phyloP scores from a whole-genome alignment of 2,797 vertebrate species.

The Cossypha niveicapilla region DNA sequence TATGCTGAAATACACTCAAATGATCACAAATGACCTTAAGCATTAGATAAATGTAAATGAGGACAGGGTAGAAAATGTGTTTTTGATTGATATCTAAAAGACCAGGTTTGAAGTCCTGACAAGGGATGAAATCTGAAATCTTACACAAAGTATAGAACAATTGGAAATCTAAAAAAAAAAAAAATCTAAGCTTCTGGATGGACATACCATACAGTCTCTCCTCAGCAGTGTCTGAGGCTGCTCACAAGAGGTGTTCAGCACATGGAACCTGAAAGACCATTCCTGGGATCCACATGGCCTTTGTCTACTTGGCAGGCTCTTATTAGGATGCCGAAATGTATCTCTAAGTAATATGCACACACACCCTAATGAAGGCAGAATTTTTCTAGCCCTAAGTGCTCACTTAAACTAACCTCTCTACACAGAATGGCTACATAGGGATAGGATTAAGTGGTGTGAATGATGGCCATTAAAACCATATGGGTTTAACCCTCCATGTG shows the following conservation, averaged over 20 bases:
- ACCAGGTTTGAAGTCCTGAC: constrained; percentile 70
- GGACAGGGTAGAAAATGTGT: constrained; percentile 73
- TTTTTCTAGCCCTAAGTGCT: constrained; percentile 20
- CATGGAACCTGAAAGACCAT: not conserved
- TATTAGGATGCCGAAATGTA: not conserved
- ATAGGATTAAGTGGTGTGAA: not conserved
- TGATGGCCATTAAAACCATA: constrained; percentile 17
- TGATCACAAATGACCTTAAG: constrained; percentile 92
- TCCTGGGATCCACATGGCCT: not conserved
- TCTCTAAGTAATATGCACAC: not conserved
- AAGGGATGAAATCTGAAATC: constrained; percentile 63
- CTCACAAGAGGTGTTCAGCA: not conserved
- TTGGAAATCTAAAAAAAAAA: not conserved
- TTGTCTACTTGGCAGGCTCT: constrained; percentile 15
- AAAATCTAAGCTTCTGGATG: not conserved
- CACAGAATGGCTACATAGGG: not conserved
- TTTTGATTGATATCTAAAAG: constrained; percentile 83
- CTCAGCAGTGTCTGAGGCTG: not conserved
- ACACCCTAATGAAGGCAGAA: constrained; percentile 20
- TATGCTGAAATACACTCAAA: constrained; percentile 87
- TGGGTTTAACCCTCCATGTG: not conserved
- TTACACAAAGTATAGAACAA: constrained; percentile 11
- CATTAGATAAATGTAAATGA: constrained; percentile 85
- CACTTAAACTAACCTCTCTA: constrained; percentile 20
- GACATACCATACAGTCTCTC: not conserved